These are phyloP conservation scores for Bradypodion pumilum DNA, from an alignment of 2,797 vertebrate species.

Conservation along the genomic window DNA sequence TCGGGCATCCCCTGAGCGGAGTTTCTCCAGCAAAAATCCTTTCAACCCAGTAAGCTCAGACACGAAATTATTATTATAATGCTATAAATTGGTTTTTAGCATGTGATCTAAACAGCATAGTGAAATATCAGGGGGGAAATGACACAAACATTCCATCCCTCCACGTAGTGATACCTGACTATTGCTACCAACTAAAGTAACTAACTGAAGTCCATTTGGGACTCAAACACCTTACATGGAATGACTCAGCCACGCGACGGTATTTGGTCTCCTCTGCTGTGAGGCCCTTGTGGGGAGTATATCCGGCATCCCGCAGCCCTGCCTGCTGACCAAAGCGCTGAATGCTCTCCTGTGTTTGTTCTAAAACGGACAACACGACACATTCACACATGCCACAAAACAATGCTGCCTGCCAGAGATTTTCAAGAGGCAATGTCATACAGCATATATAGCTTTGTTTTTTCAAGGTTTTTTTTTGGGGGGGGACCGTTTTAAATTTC, in stretches of 20 bases:
- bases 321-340: constrained; percentile 93
- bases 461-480: neutral
- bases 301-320: constrained; percentile 89
- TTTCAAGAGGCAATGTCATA: constrained; percentile 14
- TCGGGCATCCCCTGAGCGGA: too few species aligned
- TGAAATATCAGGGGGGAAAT: neutral
- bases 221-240: constrained; percentile 82
- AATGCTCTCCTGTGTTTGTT: constrained; percentile 91
- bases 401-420: constrained; percentile 29
- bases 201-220: neutral
- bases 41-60: too few species aligned
- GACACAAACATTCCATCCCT: neutral
- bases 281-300: constrained; percentile 93
- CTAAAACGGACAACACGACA: constrained; percentile 75
- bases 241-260: constrained; percentile 85
- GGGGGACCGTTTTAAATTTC: neutral
- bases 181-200: neutral
- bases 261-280: constrained; percentile 90
- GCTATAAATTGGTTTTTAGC: neutral
- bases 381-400: constrained; percentile 41
- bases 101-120: neutral
- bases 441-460: neutral
- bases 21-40: too few species aligned
- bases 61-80: too few species aligned
- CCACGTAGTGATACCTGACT: neutral